A percentile compares a stretch with the other conserved stretches of the same genome.
phyloP scores from a whole-genome alignment of 2,113 vertebrate species.

The Glaucidium brasilianum region DNA sequence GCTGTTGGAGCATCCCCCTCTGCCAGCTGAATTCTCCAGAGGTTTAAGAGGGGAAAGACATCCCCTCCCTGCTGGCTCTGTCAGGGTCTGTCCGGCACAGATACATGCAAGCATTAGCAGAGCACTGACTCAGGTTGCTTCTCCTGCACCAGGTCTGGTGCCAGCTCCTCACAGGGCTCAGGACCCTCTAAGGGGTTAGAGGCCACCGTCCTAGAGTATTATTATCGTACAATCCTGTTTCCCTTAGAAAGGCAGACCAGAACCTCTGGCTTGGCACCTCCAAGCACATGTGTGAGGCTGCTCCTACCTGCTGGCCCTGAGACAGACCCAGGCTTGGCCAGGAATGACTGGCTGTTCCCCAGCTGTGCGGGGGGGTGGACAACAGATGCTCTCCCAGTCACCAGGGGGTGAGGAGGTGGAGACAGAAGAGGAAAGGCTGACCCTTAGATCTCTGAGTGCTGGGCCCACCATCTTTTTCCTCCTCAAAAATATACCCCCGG shows the following conservation, averaged over 20 bases:
- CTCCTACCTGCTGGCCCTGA: not conserved
- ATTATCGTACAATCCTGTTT: not conserved
- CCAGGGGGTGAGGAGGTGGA: not conserved
- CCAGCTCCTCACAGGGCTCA: not conserved
- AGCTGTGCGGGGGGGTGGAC: fast-evolving
- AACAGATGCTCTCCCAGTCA: fast-evolving
- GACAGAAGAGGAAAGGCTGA: not conserved
- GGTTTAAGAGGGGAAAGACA: fast-evolving
- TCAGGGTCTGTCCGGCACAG: not conserved
- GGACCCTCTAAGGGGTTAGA: not conserved
- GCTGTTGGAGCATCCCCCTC: not conserved
- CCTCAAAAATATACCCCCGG: not conserved
- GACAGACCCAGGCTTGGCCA: not conserved
- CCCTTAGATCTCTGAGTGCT: not conserved
- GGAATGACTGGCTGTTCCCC: not conserved
- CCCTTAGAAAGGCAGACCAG: not conserved
- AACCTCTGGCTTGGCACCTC: not conserved
- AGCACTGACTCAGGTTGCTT: not conserved
- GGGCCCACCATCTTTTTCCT: not conserved
- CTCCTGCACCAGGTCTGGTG: not conserved
- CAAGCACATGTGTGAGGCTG: not conserved
- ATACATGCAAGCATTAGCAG: not conserved
- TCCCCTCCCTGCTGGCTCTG: not conserved
- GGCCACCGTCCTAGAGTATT: not conserved
- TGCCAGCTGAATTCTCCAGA: not conserved